phyloP scores from a whole-genome alignment of 2,888 invertebrate species.

The Apamea epomidion region DNA sequence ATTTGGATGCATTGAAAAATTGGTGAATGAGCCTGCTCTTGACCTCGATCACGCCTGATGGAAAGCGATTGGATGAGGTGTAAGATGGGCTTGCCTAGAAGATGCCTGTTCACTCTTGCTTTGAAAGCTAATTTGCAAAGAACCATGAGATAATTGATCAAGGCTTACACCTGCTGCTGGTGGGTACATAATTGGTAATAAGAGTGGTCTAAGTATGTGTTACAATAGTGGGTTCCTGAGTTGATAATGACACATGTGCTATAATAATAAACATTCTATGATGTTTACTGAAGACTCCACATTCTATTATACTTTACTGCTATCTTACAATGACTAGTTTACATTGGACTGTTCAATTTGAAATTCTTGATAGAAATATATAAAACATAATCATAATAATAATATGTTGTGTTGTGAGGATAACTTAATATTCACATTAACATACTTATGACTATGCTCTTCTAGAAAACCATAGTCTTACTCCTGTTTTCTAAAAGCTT shows the following conservation, averaged over 20 bases:
- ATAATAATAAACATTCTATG: not conserved
- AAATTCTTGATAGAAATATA: not conserved
- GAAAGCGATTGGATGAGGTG: no score
- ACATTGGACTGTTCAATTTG: not conserved
- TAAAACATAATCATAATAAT: not conserved
- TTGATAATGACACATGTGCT: not conserved
- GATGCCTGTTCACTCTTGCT: no score
- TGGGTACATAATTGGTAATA: not conserved
- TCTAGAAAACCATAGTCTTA: no score
- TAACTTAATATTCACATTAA: not conserved
- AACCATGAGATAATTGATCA: not conserved
- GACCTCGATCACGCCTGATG: no score
- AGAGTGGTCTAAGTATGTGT: not conserved
- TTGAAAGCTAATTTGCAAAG: not conserved
- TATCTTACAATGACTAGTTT: not conserved
- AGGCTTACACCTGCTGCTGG: not conserved
- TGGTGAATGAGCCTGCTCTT: no score
- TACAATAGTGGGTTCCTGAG: not conserved
- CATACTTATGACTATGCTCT: not conserved
- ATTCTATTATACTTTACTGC: not conserved
- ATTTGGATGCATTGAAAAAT: no score
- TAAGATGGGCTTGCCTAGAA: no score
- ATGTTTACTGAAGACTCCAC: not conserved
- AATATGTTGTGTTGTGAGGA: not conserved
- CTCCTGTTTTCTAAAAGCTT: not conserved